Evolutionary conservation across 1,140 invertebrate genomes (phyloP).

Genomic region (Eulimnadia texana): DNA sequence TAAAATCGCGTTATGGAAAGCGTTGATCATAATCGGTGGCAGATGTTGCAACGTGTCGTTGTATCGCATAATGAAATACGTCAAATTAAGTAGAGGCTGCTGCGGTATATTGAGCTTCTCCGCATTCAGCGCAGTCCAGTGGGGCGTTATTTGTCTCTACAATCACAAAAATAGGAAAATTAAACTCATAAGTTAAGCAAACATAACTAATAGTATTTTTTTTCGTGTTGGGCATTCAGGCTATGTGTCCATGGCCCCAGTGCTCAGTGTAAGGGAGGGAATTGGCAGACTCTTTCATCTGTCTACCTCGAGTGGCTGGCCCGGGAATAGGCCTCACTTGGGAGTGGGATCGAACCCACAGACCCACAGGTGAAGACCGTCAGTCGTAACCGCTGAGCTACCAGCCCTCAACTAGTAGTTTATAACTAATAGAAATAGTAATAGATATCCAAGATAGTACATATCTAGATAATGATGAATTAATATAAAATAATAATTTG

Average conservation of each 20-base stretch:
- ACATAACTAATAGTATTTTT: no score
- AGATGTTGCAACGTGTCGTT: constrained; percentile 66
- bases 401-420: not conserved
- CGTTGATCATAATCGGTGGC: constrained; percentile 56
- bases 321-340: no score
- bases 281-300: no score
- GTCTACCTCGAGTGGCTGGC: no score
- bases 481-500: not conserved
- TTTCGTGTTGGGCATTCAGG: no score
- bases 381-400: not conserved
- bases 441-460: constrained; percentile 26
- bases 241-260: no score
- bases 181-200: not conserved
- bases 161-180: not conserved
- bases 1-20: constrained; percentile 53
- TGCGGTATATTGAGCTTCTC: not conserved
- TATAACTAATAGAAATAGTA: not conserved
- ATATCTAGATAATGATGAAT: not conserved
- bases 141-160: constrained; percentile 23
- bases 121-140: constrained; percentile 48
- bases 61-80: constrained; percentile 30
- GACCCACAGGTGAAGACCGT: no score
- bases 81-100: not conserved
- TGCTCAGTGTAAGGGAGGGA: no score
- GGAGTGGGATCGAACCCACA: no score